phyloP scores from a whole-genome alignment of 2,113 vertebrate genomes.

The Upupa epops region DNA sequence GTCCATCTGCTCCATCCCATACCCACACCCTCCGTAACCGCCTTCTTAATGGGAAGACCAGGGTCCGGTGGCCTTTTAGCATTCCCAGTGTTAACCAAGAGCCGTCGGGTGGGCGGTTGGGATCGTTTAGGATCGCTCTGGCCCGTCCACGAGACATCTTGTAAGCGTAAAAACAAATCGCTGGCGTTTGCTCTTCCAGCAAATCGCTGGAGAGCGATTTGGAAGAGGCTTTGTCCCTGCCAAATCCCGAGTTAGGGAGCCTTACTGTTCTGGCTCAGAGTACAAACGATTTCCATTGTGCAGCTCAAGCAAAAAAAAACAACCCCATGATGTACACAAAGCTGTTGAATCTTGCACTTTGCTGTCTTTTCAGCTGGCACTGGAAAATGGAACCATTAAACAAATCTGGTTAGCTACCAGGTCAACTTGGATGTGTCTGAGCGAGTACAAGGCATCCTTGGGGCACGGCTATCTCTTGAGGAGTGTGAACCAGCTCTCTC shows the following conservation, averaged over 20 bases:
- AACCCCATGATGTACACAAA: neutral
- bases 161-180: constrained; percentile 8
- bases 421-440: constrained; percentile 8
- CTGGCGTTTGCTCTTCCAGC: constrained; percentile 11
- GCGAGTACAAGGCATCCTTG: neutral
- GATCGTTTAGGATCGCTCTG: neutral
- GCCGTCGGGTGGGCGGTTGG: neutral
- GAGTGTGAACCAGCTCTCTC: neutral
- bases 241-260: constrained; percentile 48
- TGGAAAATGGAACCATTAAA: constrained; percentile 10
- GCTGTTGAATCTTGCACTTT: constrained; percentile 38
- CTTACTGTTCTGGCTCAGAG: constrained; percentile 68
- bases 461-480: neutral
- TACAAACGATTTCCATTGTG: constrained; percentile 77
- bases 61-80: neutral
- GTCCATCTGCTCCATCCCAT: accelerated
- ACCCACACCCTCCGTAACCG: accelerated
- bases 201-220: constrained; percentile 11
- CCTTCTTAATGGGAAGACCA: neutral
- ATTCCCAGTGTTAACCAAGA: neutral
- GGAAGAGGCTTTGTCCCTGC: neutral
- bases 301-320: constrained; percentile 33
- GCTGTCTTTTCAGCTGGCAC: constrained; percentile 33
- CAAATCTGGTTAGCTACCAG: constrained; percentile 16
- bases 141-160: constrained; percentile 1